Evolutionary conservation across 1,140 invertebrate genomes (phyloP), one percentile per base, ranked within the genome.

Genomic region (Drosophila santomea): DNA sequence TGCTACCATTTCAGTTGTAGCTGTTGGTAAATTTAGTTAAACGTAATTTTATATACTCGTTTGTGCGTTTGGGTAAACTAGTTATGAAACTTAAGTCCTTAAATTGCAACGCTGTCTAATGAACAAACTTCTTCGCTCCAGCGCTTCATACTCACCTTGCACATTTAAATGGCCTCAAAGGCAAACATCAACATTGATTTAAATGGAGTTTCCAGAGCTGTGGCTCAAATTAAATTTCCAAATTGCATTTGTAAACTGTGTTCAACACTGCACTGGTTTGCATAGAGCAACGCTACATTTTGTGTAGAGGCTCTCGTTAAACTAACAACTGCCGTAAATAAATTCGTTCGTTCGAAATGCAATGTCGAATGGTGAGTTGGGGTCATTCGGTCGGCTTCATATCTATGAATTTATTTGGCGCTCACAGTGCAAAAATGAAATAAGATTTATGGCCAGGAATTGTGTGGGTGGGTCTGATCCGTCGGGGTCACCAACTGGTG

Each of bases 381-480:
- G 67, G 64, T 71, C 64, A 58, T 35, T 50, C 66, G n/a, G 28
- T 36, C 52, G n/a, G 28, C 36, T 57, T 57, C 67, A 41, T 71
- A 69, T 71, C 67, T 71, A 43, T 71, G 64, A 48, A 71, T 71
- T 71, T 71, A 71, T 68, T 68, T 68, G 61, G 61, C 47, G 45
- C 61, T 68, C n/a, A 15, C 64, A 57, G 51, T 47, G 63, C 43
- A 69, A 71, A 52, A 68, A 55, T 41, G 36, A 39, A 71, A 48
- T 41, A 25, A 41, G 67, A 71, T 71, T 71, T 71, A 71, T 71
- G 67, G 63, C 35, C 35, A 12, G 15, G 11, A 12, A 39, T 8
- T 23, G 15, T 35, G 12, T 3, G 4, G 32, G 2, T 45, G 51
- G 50, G 11, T 38, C 6, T 54, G 15, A 52, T 36, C 32, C 50